Base-by-base conservation (phyloP, 1,140 invertebrate species). In the Papilio xuthus region DNA sequence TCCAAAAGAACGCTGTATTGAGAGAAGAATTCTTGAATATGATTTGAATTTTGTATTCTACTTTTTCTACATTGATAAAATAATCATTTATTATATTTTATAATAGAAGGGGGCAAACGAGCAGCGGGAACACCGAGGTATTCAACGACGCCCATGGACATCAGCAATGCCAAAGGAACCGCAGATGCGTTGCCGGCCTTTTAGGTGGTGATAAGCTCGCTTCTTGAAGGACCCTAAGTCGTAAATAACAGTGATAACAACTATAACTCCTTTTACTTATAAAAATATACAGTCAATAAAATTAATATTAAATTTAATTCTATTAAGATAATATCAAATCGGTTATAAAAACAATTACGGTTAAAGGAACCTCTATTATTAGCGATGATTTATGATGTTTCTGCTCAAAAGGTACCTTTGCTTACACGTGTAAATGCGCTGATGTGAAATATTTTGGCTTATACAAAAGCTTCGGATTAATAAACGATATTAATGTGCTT, bases 321-420 rank as follows among this genome's bases (percentile, higher is more conserved):
- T 28, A 9, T 26, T 28, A 28, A 28, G 23, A 26, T 60, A 26
- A 63, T 28, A 4, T 28, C 23, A 63, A 63, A 63, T 28, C 26
- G 0, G 23, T 15, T 63, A 28, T 13, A 1, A 28, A 63, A 63
- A 63, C 26, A 63, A 63, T 63, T 15, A 63, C 23, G 60, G 2
- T 63, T 28, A 26, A 63, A 26, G 26, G 60, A 28, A 28, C 23
- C 23, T 63, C 6, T 28, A 13, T 63, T 63, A 63, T 28, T 26
- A 63, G 23, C 60, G 23, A 63, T 63, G 60, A 63, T 63, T 63
- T 60, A 60, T 63, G 60, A 63, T 63, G 23, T 63, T 63, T 63
- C 60, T 13, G 12, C 60, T 63, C 28, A 63, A 63, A 63, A 28
- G 60, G 23, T 28, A 26, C 60, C 23, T 63, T 63, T 63, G 60